Base-by-base conservation (phyloP, 2,113 vertebrate genomes). In the Numida meleagris region DNA sequence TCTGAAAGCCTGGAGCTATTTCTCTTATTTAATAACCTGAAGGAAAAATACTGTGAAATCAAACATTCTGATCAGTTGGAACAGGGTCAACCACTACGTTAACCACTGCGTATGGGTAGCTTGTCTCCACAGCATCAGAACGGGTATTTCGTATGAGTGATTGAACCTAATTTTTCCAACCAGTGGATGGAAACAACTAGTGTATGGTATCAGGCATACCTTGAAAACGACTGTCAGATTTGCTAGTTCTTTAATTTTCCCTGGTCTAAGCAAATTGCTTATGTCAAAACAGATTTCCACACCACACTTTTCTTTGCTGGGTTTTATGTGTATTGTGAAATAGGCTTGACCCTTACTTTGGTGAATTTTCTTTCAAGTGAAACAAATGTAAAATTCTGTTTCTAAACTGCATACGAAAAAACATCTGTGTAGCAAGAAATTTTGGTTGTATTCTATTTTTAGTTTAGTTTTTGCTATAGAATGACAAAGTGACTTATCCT, bases 131-230 rank as follows among this genome's bases (percentile, higher is more conserved):
- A 36, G 58, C n/a, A 24, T 59, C n/a, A 14, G n/a, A 59, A 36
- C 6, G 21, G 29, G 9, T 43, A n/a, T 42, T 42, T 42, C 14
- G 11, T 43, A 11, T 3, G 15, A 19, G 8, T 78, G 25, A 29
- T 53, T 66, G 27, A 89, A 78, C 12, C 25, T 65, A 25, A 33
- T 27, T 33, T 59, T 86, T 72, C 66, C 62, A 57, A 4, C 81
- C 91, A 87, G 67, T 76, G 96, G 92, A 40, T 96, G 95, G 89
- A 96, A 80, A n/a, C 42, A 94, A 27, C 0, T 53, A 19, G 23
- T 40, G 1, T 48, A 2, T 24, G 9, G 7, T 46, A 17, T 65
- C 55, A 55, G 25, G 25, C 11, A 31, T 59, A 19, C 20, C 21
- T 45, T 81, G 50, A 76, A 83, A 86, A 33, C 70, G 34, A 19